Evolutionary conservation across 2,113 vertebrate genomes (phyloP).

Genomic region (Tilapia sparmanii): DNA sequence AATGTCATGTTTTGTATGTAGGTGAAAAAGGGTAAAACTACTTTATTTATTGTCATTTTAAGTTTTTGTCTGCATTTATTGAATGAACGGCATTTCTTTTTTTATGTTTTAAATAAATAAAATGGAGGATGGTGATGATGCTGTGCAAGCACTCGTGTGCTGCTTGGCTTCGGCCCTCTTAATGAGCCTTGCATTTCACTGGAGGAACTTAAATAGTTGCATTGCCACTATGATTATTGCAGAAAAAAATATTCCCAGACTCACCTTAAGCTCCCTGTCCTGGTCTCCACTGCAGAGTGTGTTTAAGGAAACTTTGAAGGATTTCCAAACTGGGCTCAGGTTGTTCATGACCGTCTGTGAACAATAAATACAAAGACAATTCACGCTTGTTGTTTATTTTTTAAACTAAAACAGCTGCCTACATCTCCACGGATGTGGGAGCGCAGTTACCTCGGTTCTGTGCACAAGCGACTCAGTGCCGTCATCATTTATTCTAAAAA

Average conservation of each 20-base stretch:
- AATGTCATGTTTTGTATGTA: neutral
- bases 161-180: neutral
- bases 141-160: neutral
- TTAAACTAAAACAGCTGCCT: neutral
- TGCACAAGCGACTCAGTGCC: slow-evolving; percentile 96
- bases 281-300: slow-evolving; percentile 95
- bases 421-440: neutral
- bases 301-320: slow-evolving; percentile 97
- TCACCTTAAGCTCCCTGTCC: slow-evolving; percentile 74
- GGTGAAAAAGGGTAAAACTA: neutral
- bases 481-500: slow-evolving; percentile 94
- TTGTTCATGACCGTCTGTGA: slow-evolving; percentile 97
- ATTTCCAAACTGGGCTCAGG: slow-evolving; percentile 95
- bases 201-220: neutral
- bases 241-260: neutral
- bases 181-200: neutral
- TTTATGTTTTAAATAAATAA: neutral
- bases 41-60: neutral
- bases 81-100: neutral
- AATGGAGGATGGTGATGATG: neutral
- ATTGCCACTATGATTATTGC: neutral
- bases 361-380: neutral
- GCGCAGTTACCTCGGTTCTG: slow-evolving; percentile 85
- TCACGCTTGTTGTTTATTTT: neutral
- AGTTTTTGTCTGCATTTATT: neutral